These are phyloP conservation scores for Phlogophora meticulosa DNA, from an alignment of 2,888 invertebrate species.

Conservation along the genomic window DNA sequence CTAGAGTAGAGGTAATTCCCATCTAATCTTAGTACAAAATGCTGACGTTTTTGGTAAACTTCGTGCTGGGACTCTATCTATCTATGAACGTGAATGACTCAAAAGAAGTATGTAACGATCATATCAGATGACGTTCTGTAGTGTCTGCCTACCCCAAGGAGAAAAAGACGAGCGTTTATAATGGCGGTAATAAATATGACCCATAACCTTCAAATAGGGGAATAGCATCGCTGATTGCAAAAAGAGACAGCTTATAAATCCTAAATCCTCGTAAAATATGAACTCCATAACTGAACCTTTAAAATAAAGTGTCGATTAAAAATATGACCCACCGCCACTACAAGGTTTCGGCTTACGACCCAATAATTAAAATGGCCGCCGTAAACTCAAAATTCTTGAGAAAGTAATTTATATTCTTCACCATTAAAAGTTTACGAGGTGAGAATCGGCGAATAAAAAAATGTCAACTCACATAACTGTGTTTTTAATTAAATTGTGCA, in stretches of 20 bases:
- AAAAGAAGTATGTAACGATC: no score
- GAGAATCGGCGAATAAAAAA: constrained; percentile 57
- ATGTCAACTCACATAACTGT: constrained; percentile 39
- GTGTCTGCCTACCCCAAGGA: no score
- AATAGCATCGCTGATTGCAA: no score
- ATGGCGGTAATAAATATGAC: no score
- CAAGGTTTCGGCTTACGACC: constrained; percentile 25
- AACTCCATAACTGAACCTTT: background rate
- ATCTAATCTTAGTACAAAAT: no score
- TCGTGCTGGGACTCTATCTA: no score
- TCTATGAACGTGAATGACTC: no score
- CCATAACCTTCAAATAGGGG: no score
- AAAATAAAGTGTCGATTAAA: constrained; percentile 37
- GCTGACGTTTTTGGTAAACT: no score
- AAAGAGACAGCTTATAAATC: constrained; percentile 1
- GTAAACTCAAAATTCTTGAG: constrained; percentile 53
- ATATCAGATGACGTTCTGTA: no score
- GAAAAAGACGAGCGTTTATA: no score
- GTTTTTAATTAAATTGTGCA: constrained; percentile 51
- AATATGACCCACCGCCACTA: constrained; percentile 18
- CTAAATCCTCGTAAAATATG: constrained; percentile 5
- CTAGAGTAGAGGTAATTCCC: no score
- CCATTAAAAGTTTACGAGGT: constrained; percentile 66
- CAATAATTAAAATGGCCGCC: constrained; percentile 60
- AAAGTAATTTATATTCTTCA: constrained; percentile 65